Base-by-base conservation (phyloP, 2,113 vertebrate species). In the Hyperopisus bebe region DNA sequence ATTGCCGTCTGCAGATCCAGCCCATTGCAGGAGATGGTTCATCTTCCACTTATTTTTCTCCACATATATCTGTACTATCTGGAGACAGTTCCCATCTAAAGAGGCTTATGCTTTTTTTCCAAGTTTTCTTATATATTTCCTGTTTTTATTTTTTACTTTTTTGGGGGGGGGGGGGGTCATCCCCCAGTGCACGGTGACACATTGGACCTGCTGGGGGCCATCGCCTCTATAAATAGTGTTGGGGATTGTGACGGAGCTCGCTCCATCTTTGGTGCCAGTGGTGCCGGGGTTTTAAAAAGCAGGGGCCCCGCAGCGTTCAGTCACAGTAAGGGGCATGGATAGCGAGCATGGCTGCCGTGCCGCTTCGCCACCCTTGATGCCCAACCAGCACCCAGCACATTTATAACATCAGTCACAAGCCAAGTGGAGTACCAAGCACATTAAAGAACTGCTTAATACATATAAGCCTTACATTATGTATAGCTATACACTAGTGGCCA, bases 181-280 rank as follows among this genome's bases (percentile, higher is more conserved):
- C 19, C 47, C 70, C 50, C 5, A 27, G 24, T 1, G 47, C 77
- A 9, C n/a, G 19, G 74, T 46, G 74, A 83, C 88, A 50, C n/a
- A 55, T 55, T n/a, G 31, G 31, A 89, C 35, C 48, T 48, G 47
- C 48, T 82, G 74, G 88, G 39, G 27, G 21, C 48, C 50, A 50
- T 5, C n/a, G 80, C n/a, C 19, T 74, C 74, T 89, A 89, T 89
- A 83, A 89, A 89, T 89, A 89, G 88, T 6, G 47, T 66, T 15
- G 42, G n/a, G 70, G 88, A 55, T 80, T 82, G 62, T 88, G 74
- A 82, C 39, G 74, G 13, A 55, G 48, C 88, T 44, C 48, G 24
- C 58, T 86, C 89, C 89, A 70, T 66, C 55, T 86, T 86, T 86
- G 89, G 53, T 86, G 50, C 44, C 53, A 11, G 83, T 48, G 51